Evolutionary conservation across 37 sponge, comb jelly and placozoan genomes (phyloP).

Genomic region (Chondrosia reniformis): DNA sequence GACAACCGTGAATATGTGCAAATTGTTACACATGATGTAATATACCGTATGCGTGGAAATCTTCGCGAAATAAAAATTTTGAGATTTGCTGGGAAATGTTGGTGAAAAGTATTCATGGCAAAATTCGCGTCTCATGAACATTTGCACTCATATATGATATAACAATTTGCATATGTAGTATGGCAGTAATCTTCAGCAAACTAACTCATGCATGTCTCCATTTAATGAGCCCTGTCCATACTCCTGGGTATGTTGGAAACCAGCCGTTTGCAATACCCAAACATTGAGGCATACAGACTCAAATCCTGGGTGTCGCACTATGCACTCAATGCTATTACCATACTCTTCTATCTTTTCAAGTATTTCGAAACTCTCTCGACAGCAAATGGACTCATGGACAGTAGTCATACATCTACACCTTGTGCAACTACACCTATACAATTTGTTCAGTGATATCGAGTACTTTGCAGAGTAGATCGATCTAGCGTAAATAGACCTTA

Average conservation of each 20-base stretch:
- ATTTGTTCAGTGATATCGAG: not conserved
- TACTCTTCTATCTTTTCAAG: not conserved
- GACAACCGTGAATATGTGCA: too few relatives aligned
- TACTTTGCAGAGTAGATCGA: not conserved
- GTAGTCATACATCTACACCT: not conserved
- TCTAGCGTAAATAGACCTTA: too few relatives aligned
- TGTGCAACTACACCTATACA: not conserved
- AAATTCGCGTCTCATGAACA: too few relatives aligned
- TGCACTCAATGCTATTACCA: not conserved
- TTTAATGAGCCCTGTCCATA: not conserved
- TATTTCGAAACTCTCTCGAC: not conserved
- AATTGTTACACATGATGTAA: too few relatives aligned
- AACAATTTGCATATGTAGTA: too few relatives aligned
- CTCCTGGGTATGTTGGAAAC: not conserved
- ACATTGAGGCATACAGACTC: not conserved
- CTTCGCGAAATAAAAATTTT: too few relatives aligned
- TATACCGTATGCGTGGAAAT: too few relatives aligned
- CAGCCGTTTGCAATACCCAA: not conserved
- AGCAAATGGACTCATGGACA: not conserved
- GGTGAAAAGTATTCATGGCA: too few relatives aligned
- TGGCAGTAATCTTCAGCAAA: too few relatives aligned
- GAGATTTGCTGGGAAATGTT: too few relatives aligned
- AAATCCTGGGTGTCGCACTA: not conserved
- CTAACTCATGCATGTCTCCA: too few relatives aligned
- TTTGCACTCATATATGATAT: too few relatives aligned